phyloP scores from a whole-genome alignment of 2,888 invertebrate genomes.

The Athalia rosae region DNA sequence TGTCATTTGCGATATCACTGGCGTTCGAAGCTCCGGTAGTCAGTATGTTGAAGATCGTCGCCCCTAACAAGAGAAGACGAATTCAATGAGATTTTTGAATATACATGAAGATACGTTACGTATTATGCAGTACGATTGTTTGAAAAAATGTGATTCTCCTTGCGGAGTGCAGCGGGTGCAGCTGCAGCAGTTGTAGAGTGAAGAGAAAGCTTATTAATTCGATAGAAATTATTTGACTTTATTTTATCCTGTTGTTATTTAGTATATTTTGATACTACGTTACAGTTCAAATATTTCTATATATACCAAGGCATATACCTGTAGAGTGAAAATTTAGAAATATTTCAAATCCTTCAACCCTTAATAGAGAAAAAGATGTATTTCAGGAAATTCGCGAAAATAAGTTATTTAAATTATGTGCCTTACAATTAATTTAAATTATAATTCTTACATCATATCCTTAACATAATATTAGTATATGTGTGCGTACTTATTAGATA shows the following conservation, averaged over 20 bases:
- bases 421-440: conserved; percentile 1
- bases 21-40: conserved; percentile 91
- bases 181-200: background rate
- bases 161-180: background rate
- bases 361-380: background rate
- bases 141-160: conserved; percentile 16
- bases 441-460: background rate
- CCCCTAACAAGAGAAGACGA: conserved; percentile 70
- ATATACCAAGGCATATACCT: background rate
- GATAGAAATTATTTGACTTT: conserved; percentile 4
- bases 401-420: conserved; percentile 42
- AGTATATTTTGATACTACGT: conserved; percentile 8
- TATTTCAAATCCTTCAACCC: background rate
- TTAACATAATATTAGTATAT: conserved; percentile 1
- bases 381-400: background rate
- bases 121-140: conserved; percentile 26
- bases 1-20: conserved; percentile 87
- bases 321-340: conserved; percentile 4
- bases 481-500: conserved; percentile 1
- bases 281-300: conserved; percentile 2
- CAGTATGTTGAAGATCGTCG: conserved; percentile 84
- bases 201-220: conserved; percentile 27
- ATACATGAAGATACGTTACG: background rate
- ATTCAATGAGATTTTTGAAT: conserved; percentile 58
- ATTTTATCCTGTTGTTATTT: background rate